These are phyloP conservation scores for Poicephalus meyeri DNA, from an alignment of 2,113 vertebrate genomes.

Conservation along the genomic window DNA sequence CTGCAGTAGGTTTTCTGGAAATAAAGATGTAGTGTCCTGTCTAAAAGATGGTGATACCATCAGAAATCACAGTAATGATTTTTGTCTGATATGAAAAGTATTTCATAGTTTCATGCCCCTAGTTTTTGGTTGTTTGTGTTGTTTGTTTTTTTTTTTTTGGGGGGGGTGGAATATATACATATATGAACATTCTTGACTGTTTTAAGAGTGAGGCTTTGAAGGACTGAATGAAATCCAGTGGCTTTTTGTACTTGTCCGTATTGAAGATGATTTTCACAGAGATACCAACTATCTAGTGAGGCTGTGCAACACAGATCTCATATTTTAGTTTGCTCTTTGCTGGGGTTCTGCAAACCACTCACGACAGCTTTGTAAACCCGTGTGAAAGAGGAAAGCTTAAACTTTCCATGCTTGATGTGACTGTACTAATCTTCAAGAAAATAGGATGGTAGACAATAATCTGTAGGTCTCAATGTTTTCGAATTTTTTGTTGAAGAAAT, in stretches of 20 bases:
- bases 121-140: not conserved
- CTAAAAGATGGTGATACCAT: not conserved
- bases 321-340: not conserved
- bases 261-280: not conserved
- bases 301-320: not conserved
- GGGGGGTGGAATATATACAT: not conserved
- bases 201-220: not conserved
- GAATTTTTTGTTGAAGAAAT: not conserved
- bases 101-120: not conserved
- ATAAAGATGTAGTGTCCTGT: not conserved
- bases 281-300: not conserved
- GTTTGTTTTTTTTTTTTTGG: not conserved
- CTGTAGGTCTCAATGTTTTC: not conserved
- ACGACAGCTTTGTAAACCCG: not conserved
- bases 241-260: not conserved
- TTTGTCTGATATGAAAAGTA: not conserved
- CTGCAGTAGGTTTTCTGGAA: not conserved
- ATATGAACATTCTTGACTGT: not conserved
- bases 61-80: not conserved
- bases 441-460: not conserved
- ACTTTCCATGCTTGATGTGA: not conserved
- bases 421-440: not conserved
- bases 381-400: not conserved
- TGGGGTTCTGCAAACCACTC: not conserved
- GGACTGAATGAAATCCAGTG: not conserved